phyloP scores from a whole-genome alignment of 2,888 invertebrate genomes.

The Amphipoea oculea region DNA sequence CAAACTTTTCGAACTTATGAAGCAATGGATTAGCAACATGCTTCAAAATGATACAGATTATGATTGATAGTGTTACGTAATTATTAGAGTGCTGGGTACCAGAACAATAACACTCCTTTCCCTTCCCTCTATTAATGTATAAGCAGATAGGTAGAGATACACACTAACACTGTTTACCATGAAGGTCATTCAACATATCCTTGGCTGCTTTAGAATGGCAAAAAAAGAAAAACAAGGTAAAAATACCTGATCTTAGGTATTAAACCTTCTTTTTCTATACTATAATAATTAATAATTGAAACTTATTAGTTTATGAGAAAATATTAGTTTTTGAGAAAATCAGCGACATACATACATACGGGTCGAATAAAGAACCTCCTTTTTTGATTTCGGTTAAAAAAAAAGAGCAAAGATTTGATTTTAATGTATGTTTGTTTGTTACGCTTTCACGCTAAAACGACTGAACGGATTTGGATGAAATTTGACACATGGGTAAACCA shows the following conservation, averaged over 20 bases:
- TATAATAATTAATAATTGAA: neutral
- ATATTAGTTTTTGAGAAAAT: too few species aligned
- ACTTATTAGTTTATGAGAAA: too few species aligned
- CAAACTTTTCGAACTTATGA: neutral
- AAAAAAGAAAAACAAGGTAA: neutral
- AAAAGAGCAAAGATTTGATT: too few species aligned
- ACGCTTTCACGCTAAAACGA: too few species aligned
- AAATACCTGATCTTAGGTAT: neutral
- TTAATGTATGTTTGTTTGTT: too few species aligned
- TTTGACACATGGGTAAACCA: too few species aligned
- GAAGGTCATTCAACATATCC: conserved; percentile 15
- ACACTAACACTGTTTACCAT: conserved; percentile 1
- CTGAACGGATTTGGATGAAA: too few species aligned
- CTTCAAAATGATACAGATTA: neutral
- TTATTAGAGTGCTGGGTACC: neutral
- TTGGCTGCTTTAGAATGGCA: neutral
- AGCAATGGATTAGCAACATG: neutral
- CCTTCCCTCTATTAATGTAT: neutral
- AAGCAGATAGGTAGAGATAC: neutral
- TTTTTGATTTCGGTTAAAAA: too few species aligned
- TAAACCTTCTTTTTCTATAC: neutral
- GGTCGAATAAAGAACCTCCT: too few species aligned
- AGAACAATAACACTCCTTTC: neutral
- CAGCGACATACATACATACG: too few species aligned
- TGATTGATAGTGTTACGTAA: too few species aligned